These are phyloP conservation scores for Hylyphantes graminicola DNA, from an alignment of 1,140 invertebrate species.

Conservation along the genomic window DNA sequence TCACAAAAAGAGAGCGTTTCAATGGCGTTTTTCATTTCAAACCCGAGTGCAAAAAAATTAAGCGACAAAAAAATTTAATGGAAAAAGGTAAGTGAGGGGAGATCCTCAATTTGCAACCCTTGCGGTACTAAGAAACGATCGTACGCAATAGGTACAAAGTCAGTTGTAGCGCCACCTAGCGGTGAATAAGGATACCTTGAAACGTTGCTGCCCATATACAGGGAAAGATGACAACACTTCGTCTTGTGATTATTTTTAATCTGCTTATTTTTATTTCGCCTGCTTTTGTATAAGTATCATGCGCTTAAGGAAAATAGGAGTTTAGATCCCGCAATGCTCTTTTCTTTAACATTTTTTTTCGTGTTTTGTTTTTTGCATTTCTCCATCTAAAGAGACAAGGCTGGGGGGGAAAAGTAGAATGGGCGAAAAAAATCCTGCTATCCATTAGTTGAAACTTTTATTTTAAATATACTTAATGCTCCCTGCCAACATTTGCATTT, in stretches of 20 bases:
- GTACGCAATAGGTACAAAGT: conserved; percentile 12
- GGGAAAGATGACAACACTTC: conserved; percentile 49
- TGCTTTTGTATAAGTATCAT: conserved; percentile 42
- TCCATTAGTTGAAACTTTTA: conserved; percentile 57
- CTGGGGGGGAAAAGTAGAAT: not conserved
- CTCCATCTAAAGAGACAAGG: conserved; percentile 5
- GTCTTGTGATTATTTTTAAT: conserved; percentile 28
- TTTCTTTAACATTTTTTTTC: not conserved
- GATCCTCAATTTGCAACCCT: conserved; percentile 24
- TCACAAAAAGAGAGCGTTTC: too few species aligned
- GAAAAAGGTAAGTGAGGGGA: too few species aligned
- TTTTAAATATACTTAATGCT: conserved; percentile 58
- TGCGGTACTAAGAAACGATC: conserved; percentile 8
- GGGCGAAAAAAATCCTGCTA: conserved; percentile 34
- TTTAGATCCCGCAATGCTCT: conserved; percentile 43
- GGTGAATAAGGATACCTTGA: conserved; percentile 25
- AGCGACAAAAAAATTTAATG: too few species aligned
- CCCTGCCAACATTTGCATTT: conserved; percentile 56
- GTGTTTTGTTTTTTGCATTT: not conserved
- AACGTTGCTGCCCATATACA: conserved; percentile 12
- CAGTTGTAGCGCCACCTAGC: conserved; percentile 36
- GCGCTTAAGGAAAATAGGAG: conserved; percentile 53
- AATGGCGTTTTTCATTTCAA: too few species aligned
- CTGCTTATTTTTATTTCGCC: conserved; percentile 40
- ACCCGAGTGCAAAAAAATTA: too few species aligned